Base-by-base conservation (phyloP, 2,888 invertebrate genomes). In the Eucriotettix oculatus region DNA sequence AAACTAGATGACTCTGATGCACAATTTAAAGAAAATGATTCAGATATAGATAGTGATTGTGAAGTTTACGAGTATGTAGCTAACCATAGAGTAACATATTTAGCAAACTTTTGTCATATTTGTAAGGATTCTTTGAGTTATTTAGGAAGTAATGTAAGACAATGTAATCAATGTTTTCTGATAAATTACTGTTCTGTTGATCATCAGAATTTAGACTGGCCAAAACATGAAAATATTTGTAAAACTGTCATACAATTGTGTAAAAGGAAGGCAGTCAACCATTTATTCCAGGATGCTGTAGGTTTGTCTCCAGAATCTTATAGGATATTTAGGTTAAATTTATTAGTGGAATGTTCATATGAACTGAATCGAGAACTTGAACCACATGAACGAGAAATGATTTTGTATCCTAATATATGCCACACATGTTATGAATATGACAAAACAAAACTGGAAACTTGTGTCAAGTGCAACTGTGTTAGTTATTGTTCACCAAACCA, bases 391-490 rank as follows among this genome's bases (percentile, higher is more conserved):
- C 82, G 81, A 63, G 87, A 87, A 68, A 78, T 83, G 0, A 69
- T 87, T 40, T 72, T 86, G 29, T 87, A 84, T 67, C 85, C 86
- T 0, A 77, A 81, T 60, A 72, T 84, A 9, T 87, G 87, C 65
- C 67, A 72, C 0, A 69, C 69, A 0, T 87, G 87, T 67, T 75
- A 81, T 59, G 78, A 82, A 63, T 78, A 79, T 72, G 71, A 74
- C 53, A 75, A 74, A 56, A 69, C 69, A 16, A 74, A 74, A 61
- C 67, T 85, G 12, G 69, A 64, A 11, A 77, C 78, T 57, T 86
- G 86, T 64, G 68, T 72, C 0, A 70, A 74, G 0, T 86, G 86
- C 68, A 77, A 78, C 1, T 81, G 81, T 74, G 79, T 80, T 63
- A 64, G 65, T 54, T 66, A 57, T 54, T 65, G 67, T 58, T 69